Evolutionary conservation across 2,113 vertebrate genomes (phyloP), one percentile per base, ranked within the genome.

Genomic region (Cochlearius cochlearius): DNA sequence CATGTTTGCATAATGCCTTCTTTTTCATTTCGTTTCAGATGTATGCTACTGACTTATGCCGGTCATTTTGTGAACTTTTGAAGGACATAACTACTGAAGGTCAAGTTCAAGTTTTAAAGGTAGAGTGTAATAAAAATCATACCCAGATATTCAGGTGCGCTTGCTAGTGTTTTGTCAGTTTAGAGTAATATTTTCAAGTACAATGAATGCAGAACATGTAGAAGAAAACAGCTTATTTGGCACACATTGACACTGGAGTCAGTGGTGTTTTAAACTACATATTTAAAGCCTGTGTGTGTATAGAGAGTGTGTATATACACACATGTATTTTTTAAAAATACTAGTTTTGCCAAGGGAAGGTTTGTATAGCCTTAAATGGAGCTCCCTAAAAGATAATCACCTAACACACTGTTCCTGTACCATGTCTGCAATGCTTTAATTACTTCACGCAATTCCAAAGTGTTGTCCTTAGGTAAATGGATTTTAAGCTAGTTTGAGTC

Each of bases 91-190:
- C 99, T 58, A 99, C 98, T 79, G 99, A 99, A 93, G 99, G 99
- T 83, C 99, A 99, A 98, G 99, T 99, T 96, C 99, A 99, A 96
- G 98, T 99, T 53, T 98, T 99, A 47, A 99, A 99, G 99, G 99
- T 99, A 98, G 11, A 68, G 66, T 92, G 32, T 73, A 59, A 55
- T 85, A 56, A 79, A 77, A 71, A 41, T 59, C 50, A 59, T 66
- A 69, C 6, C 4, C 4, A 38, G 12, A n/a, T 69, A 12, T 14
- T 79, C 23, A 62, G 8, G 25, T 92, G 15, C 68, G 5, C 23
- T 43, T 85, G 8, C 8, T 66, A 75, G 10, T 27, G 38, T 71
- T 75, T 80, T 80, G 34, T 85, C 58, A 66, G 5, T 6, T 85
- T 88, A 45, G 17, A 62, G 6, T 47, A 43, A 18, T 68, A 11